phyloP scores from a whole-genome alignment of 2,888 invertebrate species.

The Alcis repandata region DNA sequence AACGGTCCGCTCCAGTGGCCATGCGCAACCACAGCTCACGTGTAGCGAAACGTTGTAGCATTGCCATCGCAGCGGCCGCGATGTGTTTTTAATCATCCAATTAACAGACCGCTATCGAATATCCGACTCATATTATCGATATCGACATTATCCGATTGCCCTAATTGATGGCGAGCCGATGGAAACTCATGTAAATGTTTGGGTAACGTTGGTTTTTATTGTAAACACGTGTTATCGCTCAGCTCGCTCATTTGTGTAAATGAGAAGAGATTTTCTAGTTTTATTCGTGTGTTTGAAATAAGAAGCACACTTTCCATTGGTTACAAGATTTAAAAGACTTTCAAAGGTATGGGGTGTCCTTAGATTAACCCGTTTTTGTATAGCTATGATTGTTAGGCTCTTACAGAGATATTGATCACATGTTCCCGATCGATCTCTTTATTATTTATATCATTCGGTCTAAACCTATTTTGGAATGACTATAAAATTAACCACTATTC shows the following conservation, averaged over 20 bases:
- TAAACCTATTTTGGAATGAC: too few relatives aligned
- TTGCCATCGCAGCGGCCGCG: slow-evolving; percentile 58
- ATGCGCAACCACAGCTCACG: slow-evolving; percentile 23
- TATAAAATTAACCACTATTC: too few relatives aligned
- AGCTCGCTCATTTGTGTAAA: slow-evolving; percentile 1
- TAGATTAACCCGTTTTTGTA: too few relatives aligned
- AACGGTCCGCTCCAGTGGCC: slow-evolving; percentile 11
- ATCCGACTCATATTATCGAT: slow-evolving; percentile 52
- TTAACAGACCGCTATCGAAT: slow-evolving; percentile 60
- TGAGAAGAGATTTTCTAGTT: slow-evolving; percentile 21
- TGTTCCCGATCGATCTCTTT: too few relatives aligned
- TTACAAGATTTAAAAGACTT: neutral
- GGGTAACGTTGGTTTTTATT: slow-evolving; percentile 48
- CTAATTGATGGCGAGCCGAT: slow-evolving; percentile 54
- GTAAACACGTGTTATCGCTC: slow-evolving; percentile 27
- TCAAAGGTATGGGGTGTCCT: too few relatives aligned
- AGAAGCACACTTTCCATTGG: neutral
- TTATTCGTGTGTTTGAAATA: neutral
- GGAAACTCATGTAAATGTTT: slow-evolving; percentile 55
- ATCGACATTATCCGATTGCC: slow-evolving; percentile 59
- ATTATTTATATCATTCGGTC: too few relatives aligned
- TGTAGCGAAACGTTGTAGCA: slow-evolving; percentile 24
- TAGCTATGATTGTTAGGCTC: too few relatives aligned
- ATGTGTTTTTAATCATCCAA: slow-evolving; percentile 71
- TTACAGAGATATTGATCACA: too few relatives aligned